phyloP scores from a whole-genome alignment of 2,113 vertebrate genomes.

The Terrapene triunguis region DNA sequence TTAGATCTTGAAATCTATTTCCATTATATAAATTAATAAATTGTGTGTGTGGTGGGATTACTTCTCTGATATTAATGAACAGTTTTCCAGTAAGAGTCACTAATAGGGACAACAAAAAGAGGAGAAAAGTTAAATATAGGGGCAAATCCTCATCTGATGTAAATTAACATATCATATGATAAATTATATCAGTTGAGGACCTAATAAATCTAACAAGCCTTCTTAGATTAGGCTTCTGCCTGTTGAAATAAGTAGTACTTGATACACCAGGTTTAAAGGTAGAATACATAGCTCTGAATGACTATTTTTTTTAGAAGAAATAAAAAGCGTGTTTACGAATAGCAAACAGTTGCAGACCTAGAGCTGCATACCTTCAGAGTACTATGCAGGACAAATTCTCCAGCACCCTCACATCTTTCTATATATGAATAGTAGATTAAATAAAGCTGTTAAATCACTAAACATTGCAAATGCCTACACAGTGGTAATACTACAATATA shows the following conservation, averaged over 20 bases:
- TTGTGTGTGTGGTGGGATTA: rapidly evolving
- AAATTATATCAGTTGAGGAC: not conserved
- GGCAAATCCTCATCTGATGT: not conserved
- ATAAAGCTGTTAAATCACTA: not conserved
- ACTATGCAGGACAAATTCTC: not conserved
- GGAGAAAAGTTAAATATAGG: not conserved
- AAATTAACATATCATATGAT: not conserved
- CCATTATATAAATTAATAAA: not conserved
- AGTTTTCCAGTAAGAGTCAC: not conserved
- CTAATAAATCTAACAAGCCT: not conserved
- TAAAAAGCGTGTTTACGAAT: not conserved
- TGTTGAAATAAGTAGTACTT: not conserved
- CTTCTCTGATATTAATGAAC: rapidly evolving
- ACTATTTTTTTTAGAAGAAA: not conserved
- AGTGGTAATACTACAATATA: rapidly evolving
- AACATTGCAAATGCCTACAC: not conserved
- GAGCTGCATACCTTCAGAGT: not conserved
- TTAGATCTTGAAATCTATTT: no score
- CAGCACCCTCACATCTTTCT: not conserved
- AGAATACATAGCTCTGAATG: not conserved
- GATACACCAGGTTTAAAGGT: not conserved
- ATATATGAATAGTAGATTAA: rapidly evolving
- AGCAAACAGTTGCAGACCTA: not conserved
- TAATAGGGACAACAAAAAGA: not conserved
- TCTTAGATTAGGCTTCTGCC: rapidly evolving